Percentiles rank a stretch among this genome's conserved stretches.
Evolutionary conservation across 2,797 vertebrate genomes (phyloP).

Genomic region (Alfaro cultratus): DNA sequence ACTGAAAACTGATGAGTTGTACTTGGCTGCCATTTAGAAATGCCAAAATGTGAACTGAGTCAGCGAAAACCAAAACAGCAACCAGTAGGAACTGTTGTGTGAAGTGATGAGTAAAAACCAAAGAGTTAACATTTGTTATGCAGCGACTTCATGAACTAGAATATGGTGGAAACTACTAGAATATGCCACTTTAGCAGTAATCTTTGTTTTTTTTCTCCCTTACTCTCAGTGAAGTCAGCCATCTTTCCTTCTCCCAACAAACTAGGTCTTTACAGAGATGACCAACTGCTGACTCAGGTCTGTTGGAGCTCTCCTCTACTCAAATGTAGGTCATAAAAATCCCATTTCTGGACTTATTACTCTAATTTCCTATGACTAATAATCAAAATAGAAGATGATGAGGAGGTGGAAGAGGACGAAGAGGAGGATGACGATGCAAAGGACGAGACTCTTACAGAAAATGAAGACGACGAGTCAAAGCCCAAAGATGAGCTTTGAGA

Average conservation of each 20-base stretch:
- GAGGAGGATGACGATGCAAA: constrained; percentile 51
- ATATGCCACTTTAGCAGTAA: neutral
- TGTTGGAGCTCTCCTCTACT: neutral
- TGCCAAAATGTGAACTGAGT: neutral
- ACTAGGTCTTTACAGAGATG: neutral
- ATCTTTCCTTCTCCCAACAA: neutral
- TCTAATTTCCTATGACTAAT: too few relatives aligned
- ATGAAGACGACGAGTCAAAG: constrained; percentile 55
- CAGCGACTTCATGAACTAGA: neutral
- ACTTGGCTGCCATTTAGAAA: constrained; percentile 6
- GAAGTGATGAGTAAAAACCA: neutral
- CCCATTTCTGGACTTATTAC: neutral
- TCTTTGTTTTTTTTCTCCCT: neutral
- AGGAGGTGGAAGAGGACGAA: neutral
- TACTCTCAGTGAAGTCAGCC: neutral
- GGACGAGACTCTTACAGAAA: constrained; percentile 60
- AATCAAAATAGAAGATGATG: neutral
- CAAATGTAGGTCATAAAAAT: neutral
- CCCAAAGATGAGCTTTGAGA: constrained; percentile 82
- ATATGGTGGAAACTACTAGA: neutral
- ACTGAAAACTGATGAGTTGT: neutral
- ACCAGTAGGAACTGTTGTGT: neutral
- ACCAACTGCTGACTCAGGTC: neutral
- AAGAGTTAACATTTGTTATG: neutral
- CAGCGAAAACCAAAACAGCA: neutral